Evolutionary conservation across 2,113 vertebrate species (phyloP), one percentile per base, ranked within the genome.

Genomic region (Xyrauchen texanus): DNA sequence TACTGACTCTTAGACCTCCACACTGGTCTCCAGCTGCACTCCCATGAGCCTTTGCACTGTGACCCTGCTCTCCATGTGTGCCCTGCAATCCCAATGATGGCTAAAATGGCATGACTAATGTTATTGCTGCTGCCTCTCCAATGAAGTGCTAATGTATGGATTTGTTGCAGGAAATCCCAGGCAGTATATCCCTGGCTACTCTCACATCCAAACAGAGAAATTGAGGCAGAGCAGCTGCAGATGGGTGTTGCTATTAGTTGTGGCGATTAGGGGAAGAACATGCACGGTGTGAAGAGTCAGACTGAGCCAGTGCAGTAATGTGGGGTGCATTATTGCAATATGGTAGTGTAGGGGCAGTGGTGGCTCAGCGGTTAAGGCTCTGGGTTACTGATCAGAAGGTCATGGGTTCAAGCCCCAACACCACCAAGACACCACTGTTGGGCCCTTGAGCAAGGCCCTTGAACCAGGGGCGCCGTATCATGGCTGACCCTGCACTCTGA

Each of bases 11-110:
- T 86, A 88, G 86, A 89, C 88, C 87, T 86, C 88, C 89, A 90
- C 90, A 87, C 86, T 84, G 90, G 87, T 90, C 92, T 89, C 89
- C 82, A 88, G 88, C 89, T 87, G 84, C 88, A 85, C 84, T 91
- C 90, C 91, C 90, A 89, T 85, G 89, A 90, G 89, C 83, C 87
- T 88, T 84, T 81, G 83, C 87, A 86, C 46, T 61, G 70, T 74
- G 66, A 63, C 72, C 57, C 67, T 62, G 74, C 68, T 61, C 82
- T 77, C 58, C 55, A n/a, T 68, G 68, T 4, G 8, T 8, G 4
- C 78, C 77, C 66, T 60, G 68, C 53, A 34, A 78, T 61, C 73
- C 64, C n/a, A 49, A 68, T 21, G 78, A 78, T 51, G 75, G 53
- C 44, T 75, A 81, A 81, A 81, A 85, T 70, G 70, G 65, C 84